These are phyloP conservation scores for Acropora tenuis DNA, from an alignment of 64 coral and sea anemone species.

Conservation along the genomic window DNA sequence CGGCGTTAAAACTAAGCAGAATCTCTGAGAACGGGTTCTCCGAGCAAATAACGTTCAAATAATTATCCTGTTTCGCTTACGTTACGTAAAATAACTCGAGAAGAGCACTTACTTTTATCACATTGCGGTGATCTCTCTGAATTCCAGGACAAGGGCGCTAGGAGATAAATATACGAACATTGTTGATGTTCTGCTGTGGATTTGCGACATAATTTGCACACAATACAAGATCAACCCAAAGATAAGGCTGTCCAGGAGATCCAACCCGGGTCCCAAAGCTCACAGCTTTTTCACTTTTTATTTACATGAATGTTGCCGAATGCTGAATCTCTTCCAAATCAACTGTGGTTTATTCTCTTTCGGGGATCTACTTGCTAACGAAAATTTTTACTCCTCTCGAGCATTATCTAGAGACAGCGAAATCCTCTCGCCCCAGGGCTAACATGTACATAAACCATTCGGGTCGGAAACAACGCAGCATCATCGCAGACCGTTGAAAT, in stretches of 20 bases:
- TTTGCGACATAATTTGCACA: neutral
- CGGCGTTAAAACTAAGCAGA: neutral
- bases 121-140: neutral
- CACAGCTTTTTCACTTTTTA: no score
- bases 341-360: neutral
- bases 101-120: conserved; percentile 25
- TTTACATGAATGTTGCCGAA: neutral
- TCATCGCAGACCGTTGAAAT: neutral
- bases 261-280: neutral
- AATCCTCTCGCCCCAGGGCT: neutral
- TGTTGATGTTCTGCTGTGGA: neutral
- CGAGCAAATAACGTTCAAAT: neutral
- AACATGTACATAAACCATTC: neutral
- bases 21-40: neutral
- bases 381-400: neutral
- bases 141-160: neutral
- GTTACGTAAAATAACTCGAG: neutral
- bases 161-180: neutral
- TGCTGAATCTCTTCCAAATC: neutral
- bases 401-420: neutral
- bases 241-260: neutral
- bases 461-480: no score
- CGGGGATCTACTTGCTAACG: neutral
- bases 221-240: neutral
- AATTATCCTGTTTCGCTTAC: neutral